A percentile compares a stretch with the other conserved stretches of the same genome.
Conservation (phyloP, 2,888 invertebrate species). For the Trichacis sp. region DNA sequence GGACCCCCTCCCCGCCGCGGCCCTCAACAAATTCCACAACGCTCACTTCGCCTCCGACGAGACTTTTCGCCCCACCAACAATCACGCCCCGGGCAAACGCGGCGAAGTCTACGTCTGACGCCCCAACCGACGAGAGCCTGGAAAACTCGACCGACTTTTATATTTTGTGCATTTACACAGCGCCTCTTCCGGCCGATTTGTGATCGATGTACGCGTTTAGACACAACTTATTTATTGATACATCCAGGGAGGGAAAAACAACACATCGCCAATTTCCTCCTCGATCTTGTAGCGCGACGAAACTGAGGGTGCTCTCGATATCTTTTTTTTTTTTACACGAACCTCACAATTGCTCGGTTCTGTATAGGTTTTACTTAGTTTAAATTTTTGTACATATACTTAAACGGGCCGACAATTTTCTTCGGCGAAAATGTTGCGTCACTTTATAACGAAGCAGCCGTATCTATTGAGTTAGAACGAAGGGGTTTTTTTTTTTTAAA, state of each 20-base stretch:
- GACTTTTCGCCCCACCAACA: constrained; percentile 22
- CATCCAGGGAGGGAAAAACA: too few relatives aligned
- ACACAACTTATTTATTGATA: too few relatives aligned
- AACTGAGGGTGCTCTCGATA: constrained; percentile 8
- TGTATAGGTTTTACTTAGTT: constrained; percentile 24
- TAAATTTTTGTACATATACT: constrained; percentile 40
- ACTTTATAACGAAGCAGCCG: background rate
- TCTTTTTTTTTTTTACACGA: constrained; percentile 23
- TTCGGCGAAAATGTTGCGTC: background rate
- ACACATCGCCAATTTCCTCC: too few relatives aligned
- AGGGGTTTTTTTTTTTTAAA: too few relatives aligned
- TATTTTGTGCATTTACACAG: too few relatives aligned
- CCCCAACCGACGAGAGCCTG: background rate
- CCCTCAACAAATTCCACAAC: too few relatives aligned
- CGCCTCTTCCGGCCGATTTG: too few relatives aligned
- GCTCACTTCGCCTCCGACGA: constrained; percentile 29
- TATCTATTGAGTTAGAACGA: too few relatives aligned
- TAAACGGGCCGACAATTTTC: constrained; percentile 18
- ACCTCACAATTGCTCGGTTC: constrained; percentile 11
- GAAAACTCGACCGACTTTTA: too few relatives aligned
- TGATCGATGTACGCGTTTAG: too few relatives aligned
- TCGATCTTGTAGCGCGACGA: background rate
- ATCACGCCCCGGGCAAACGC: constrained; percentile 66
- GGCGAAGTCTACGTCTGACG: constrained; percentile 73
- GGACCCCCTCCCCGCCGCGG: constrained; percentile 40